Evolutionary conservation across 2,797 vertebrate genomes (phyloP), one percentile per base, ranked within the genome.

Genomic region (Characodon lateralis): DNA sequence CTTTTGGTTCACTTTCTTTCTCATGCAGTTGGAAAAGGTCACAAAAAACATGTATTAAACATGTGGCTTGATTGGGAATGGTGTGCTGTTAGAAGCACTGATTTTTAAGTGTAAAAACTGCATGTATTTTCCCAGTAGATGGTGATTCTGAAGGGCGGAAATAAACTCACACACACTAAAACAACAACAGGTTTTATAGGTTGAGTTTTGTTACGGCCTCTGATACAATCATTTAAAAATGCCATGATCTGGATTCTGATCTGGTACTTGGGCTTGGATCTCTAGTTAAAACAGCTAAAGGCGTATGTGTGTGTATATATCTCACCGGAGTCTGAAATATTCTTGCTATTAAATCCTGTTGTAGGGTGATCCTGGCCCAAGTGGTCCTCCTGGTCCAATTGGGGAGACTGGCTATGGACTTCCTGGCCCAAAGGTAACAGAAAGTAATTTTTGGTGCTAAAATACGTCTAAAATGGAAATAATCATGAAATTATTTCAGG

Each of bases 351-450:
- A 72, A 73, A 16, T 3, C 85, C 53, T 85, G 18, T 85, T 91
- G 24, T 78, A 98, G 97, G 97, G 97, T 48, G 97, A 98, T 50
- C 3, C 87, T n/a, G 97, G 97, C 6, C 95, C 95, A 73, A 88
- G 88, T 78, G 97, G 97, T 90, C 94, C 94, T 78, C 78, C 94
- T 86, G 97, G 97, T 80, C 95, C 95, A 24, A 9, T 95, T 14
- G 97, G 97, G 75, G 97, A 98, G 92, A 96, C 95, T 43, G 97
- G 97, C 78, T 94, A 97, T 78, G 97, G 97, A 83, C 95, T 97
- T 92, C 96, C 96, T 86, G 97, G 97, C 73, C 95, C 97, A 83
- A 98, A 98, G 96, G 97, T 98, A 93, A 85, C 9, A 14, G 2
- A n/a, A 61, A 46, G 22, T 3, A 2, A 0, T 50, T 46, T 5